These are phyloP conservation scores for Drosophila lacicola DNA, from an alignment of 2,888 invertebrate species.

Conservation along the genomic window DNA sequence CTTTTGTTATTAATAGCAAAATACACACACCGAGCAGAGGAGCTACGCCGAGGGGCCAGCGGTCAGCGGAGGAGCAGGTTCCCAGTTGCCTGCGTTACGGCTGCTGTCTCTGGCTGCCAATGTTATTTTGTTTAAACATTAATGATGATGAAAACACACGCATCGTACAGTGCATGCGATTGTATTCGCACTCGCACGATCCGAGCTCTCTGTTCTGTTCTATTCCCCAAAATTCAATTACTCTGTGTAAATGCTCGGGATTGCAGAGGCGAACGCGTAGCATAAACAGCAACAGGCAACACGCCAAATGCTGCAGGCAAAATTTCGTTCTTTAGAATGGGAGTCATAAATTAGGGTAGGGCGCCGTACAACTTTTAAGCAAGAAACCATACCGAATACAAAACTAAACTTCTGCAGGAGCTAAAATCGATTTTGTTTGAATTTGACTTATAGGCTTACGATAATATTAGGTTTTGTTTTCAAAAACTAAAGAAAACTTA, in stretches of 20 bases:
- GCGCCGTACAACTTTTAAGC: not conserved
- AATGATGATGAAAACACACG: conserved; percentile 74
- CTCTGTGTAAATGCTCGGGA: conserved; percentile 38
- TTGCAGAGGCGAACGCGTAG: conserved; percentile 23
- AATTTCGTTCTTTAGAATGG: conserved; percentile 13
- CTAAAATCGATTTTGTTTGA: conserved; percentile 2
- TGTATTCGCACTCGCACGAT: conserved; percentile 37
- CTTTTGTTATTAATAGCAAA: conserved; percentile 83
- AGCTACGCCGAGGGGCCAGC: conserved; percentile 4
- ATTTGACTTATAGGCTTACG: not conserved
- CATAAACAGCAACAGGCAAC: conserved; percentile 48
- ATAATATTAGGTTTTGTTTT: not conserved
- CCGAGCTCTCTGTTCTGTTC: conserved; percentile 2
- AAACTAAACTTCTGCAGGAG: not conserved
- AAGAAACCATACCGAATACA: not conserved
- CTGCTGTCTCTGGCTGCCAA: conserved; percentile 59
- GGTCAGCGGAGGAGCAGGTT: not conserved
- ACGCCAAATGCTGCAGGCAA: conserved; percentile 10
- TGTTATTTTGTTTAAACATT: conserved; percentile 81
- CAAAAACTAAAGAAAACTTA: no score
- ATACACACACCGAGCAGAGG: conserved; percentile 71
- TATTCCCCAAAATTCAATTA: conserved; percentile 48
- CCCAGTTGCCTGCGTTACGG: conserved; percentile 35
- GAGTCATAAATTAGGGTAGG: conserved; percentile 23
- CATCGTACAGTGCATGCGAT: conserved; percentile 48